Evolutionary conservation across 1,140 invertebrate genomes (phyloP).

Genomic region (Gonioctena quinquepunctata): DNA sequence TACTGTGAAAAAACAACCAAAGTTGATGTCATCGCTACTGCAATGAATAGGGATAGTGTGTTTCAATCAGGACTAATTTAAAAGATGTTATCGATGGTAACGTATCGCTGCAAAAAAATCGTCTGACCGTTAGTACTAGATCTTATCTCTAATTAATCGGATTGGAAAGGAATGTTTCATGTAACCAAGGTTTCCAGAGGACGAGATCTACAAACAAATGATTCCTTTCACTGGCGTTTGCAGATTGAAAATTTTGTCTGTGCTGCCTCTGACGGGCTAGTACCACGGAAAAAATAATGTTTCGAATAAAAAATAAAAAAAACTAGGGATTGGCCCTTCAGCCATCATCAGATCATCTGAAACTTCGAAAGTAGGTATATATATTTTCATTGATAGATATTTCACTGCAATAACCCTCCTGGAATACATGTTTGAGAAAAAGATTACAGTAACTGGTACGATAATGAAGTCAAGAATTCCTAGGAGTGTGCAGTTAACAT

Average conservation of each 20-base stretch:
- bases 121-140: constrained; percentile 10
- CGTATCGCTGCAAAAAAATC: neutral
- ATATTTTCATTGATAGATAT: too few species aligned
- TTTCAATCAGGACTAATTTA: constrained; percentile 6
- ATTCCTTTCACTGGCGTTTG: constrained; percentile 23
- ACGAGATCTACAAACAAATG: constrained; percentile 31
- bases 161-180: constrained; percentile 19
- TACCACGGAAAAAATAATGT: too few species aligned
- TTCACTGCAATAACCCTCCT: too few species aligned
- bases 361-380: too few species aligned
- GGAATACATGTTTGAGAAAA: too few species aligned
- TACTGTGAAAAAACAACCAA: constrained; percentile 2
- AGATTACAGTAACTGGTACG: too few species aligned
- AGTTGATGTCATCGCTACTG: neutral
- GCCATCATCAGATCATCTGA: too few species aligned
- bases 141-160: constrained; percentile 6
- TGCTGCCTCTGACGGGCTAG: constrained; percentile 21
- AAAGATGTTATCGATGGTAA: constrained; percentile 23
- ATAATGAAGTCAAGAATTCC: too few species aligned
- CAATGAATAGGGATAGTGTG: constrained; percentile 26
- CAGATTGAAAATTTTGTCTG: constrained; percentile 22
- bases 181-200: neutral
- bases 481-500: too few species aligned
- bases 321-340: too few species aligned
- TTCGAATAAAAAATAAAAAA: too few species aligned